Base-by-base conservation (phyloP, 92 coral and sea anemone genomes). In the Epizoanthus rinbou region DNA sequence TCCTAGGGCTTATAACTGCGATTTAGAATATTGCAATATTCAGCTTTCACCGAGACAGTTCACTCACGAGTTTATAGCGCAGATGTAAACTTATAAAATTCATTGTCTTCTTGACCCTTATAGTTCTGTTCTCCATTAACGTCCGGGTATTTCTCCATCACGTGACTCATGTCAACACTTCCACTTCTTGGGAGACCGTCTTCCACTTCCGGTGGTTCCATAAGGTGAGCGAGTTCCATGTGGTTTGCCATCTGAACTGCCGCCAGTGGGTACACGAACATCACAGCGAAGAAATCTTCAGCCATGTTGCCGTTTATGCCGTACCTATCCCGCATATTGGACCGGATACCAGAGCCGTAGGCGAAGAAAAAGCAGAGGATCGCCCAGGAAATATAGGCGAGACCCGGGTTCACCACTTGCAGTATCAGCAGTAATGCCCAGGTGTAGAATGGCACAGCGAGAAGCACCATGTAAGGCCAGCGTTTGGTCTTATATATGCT, bases 191-290 rank as follows among this genome's bases (percentile, higher is more conserved):
- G 37, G 31, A 8, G 80, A 41, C 80, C 80, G 35, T 54, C 80
- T 17, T 74, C 80, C 3, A 74, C 23, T 21, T 74, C 80, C n/a
- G 80, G 64, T 1, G 0, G 3, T 54, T 54, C 80, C 64, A 74
- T 11, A 7, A 74, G 47, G 64, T 74, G 64, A 0, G 80, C 65
- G 24, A 74, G 28, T n/a, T 64, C 64, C 88, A 92, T 87, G 86
- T 94, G 98, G 24, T 90, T 87, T 9, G 92, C 95, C 94, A 92
- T 82, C 85, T 94, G 98, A 73, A 84, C 80, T 18, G 91, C 96
- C 15, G 96, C 98, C 80, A 94, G 69, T 37, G 94, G 94, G 74
- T 94, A 94, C 47, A 82, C 45, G 10, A 94, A 64, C 90, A 90
- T 52, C 80, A 92, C 90, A 17, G 90, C 93, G 64, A 94, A 86